Base-by-base conservation (phyloP, 2,797 vertebrate species). In the Xenopus petersii region DNA sequence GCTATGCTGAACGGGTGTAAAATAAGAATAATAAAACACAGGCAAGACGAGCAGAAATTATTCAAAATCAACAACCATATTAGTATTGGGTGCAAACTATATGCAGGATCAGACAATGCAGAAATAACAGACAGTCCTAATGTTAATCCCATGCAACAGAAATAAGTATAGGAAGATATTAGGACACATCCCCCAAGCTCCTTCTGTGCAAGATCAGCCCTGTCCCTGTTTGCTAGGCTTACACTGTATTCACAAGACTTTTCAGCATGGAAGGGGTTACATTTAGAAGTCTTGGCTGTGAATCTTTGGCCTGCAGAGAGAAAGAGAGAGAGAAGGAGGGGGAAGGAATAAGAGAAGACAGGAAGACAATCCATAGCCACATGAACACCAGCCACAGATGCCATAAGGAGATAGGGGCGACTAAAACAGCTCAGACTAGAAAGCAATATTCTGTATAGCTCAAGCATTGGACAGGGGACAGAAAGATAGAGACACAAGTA, bases 41-140 rank as follows among this genome's bases (percentile, higher is more conserved):
- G n/a, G 56, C 58, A 68, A 58, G 17, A 69, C 48, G 56, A 67
- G 65, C 46, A 51, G 21, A 67, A 60, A 15, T 12, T 1, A 24
- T 33, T 63, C 63, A 69, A 69, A 68, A 64, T 58, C 70, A 68
- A 73, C 70, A 78, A 67, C 72, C 75, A 64, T 68, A 49, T 75
- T 73, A 78, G 75, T 64, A 68, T 73, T 58, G 59, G 55, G 71
- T 73, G 75, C 65, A 78, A 78, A 70, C 60, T 67, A 78, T 56
- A 63, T 64, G 66, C 42, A 73, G 71, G 66, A 42, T 60, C 54
- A 58, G 67, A 70, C 30, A 51, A 61, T 64, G 56, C 56, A 56
- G 59, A 7, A 58, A 63, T 64, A 36, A 51, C 59, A 64, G 33
- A n/a, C 66, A 54, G 56, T 26, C 64, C 67, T 60, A 74, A 72